Conservation (phyloP, 1,140 invertebrate species). For the Bombyx mandarina region DNA sequence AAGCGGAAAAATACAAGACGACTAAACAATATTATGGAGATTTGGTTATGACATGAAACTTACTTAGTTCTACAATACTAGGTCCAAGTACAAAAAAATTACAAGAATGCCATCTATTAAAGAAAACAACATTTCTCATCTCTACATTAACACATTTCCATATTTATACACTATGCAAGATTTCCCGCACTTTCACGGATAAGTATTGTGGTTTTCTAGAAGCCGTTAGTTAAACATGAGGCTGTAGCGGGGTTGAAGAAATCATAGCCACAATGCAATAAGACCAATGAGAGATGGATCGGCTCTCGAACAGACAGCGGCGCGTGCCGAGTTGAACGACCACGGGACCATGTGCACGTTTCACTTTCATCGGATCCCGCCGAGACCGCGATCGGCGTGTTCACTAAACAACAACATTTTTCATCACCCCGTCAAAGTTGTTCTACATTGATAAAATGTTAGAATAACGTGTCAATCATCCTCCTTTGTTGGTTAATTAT, state of each 20-base stretch:
- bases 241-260: not conserved
- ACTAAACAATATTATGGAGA: no score
- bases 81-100: no score
- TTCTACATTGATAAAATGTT: not conserved
- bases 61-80: no score
- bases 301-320: conserved; percentile 24
- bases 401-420: conserved; percentile 16
- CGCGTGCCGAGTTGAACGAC: conserved; percentile 66
- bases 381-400: conserved; percentile 18
- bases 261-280: conserved; percentile 23
- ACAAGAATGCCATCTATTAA: no score
- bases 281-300: conserved; percentile 30
- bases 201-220: not conserved
- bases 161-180: not conserved
- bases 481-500: no score
- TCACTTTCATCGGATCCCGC: conserved; percentile 56
- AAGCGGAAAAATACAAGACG: no score
- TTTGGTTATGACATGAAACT: no score
- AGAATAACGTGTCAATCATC: no score
- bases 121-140: no score
- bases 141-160: not conserved
- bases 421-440: conserved; percentile 15
- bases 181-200: conserved; percentile 1
- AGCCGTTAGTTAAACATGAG: conserved; percentile 1
- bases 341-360: conserved; percentile 43